Conservation (phyloP, 2,888 invertebrate genomes). For the Tryphoninae sp. region DNA sequence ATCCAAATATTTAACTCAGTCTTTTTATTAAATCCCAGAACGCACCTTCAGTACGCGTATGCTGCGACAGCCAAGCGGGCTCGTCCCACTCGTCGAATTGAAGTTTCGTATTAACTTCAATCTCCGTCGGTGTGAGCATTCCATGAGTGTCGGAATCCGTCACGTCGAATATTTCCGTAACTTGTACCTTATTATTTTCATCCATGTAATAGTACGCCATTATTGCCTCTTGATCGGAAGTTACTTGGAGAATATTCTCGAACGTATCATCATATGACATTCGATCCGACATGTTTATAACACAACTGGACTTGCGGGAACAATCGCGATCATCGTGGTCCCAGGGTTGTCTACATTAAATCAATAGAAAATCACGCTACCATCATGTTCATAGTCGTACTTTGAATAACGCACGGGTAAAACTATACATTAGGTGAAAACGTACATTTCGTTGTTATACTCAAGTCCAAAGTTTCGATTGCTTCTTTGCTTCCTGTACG, state of each 20-base stretch:
- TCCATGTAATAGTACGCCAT: slow-evolving; percentile 96
- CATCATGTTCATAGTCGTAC: too few relatives aligned
- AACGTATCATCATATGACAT: slow-evolving; percentile 82
- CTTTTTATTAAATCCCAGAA: not conserved
- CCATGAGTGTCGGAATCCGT: slow-evolving; percentile 88
- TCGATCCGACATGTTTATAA: slow-evolving; percentile 76
- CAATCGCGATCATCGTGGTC: slow-evolving; percentile 66
- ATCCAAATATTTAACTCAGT: slow-evolving; percentile 7
- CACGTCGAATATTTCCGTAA: slow-evolving; percentile 95
- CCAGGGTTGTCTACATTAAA: slow-evolving; percentile 72
- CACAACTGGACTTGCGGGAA: slow-evolving; percentile 73
- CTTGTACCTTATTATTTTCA: slow-evolving; percentile 92
- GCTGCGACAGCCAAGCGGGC: slow-evolving; percentile 77
- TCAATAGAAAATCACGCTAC: slow-evolving; percentile 23
- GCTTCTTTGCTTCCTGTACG: slow-evolving; percentile 82
- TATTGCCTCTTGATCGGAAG: slow-evolving; percentile 92
- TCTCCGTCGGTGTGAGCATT: slow-evolving; percentile 85
- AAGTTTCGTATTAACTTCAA: slow-evolving; percentile 85
- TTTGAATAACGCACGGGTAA: too few relatives aligned
- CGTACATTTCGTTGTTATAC: slow-evolving; percentile 84
- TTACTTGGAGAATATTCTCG: slow-evolving; percentile 86
- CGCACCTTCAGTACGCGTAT: slow-evolving; percentile 71
- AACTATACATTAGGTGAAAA: slow-evolving; percentile 31
- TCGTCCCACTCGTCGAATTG: slow-evolving; percentile 87
- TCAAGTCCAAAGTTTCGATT: slow-evolving; percentile 85